These are phyloP conservation scores for Perca fluviatilis DNA, from an alignment of 2,113 vertebrate genomes.

Conservation along the genomic window DNA sequence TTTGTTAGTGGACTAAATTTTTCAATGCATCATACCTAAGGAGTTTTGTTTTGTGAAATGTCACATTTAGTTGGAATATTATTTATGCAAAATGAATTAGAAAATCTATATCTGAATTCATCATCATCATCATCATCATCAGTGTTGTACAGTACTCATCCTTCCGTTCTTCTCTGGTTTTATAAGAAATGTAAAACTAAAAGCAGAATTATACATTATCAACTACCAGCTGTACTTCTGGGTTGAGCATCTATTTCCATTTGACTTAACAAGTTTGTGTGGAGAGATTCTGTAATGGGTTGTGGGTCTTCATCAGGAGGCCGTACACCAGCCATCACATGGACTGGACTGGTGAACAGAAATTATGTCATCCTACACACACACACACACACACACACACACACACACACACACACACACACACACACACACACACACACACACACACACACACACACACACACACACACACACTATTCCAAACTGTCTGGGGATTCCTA, in stretches of 20 bases:
- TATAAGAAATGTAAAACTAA: neutral
- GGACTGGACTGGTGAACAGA: slow-evolving; percentile 26
- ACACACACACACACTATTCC: slow-evolving; percentile 43
- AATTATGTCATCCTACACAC: slow-evolving; percentile 34
- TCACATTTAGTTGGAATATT: neutral
- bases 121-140: neutral
- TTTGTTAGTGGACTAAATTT: neutral
- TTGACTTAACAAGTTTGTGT: slow-evolving; percentile 33
- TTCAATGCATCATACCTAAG: too few relatives aligned
- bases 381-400: neutral
- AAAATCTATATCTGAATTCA: neutral
- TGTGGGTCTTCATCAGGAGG: slow-evolving; percentile 19
- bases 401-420: slow-evolving; percentile 10
- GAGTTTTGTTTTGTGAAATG: neutral
- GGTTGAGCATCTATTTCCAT: slow-evolving; percentile 25
- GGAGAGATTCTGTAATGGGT: slow-evolving; percentile 49
- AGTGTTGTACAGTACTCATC: neutral
- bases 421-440: slow-evolving; percentile 13
- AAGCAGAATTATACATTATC: neutral
- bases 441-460: slow-evolving; percentile 30
- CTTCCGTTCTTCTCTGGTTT: neutral
- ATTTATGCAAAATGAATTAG: neutral
- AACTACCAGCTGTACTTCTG: too few relatives aligned
- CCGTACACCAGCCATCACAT: slow-evolving; percentile 18
- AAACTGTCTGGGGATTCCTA: slow-evolving; percentile 68